phyloP scores from a whole-genome alignment of 2,797 vertebrate genomes.

The Dicrostonyx torquatus region DNA sequence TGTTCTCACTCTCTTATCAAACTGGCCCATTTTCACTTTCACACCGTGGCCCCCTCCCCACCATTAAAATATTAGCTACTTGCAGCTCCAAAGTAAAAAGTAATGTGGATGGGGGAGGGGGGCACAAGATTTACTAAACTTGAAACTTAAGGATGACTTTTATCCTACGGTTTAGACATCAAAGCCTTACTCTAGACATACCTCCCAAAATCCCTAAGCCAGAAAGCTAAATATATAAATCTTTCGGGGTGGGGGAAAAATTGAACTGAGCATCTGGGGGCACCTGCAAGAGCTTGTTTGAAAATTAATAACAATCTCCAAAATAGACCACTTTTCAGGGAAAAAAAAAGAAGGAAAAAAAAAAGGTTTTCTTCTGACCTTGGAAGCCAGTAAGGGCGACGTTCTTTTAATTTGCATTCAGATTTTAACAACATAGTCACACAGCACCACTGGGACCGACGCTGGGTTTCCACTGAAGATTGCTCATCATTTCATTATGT shows the following conservation, averaged over 20 bases:
- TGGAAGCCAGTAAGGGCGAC: constrained; percentile 86
- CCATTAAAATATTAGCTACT: not conserved
- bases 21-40: not conserved
- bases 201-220: constrained; percentile 56
- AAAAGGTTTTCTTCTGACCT: constrained; percentile 84
- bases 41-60: not conserved
- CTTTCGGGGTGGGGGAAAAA: constrained; percentile 43
- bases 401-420: constrained; percentile 87
- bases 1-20: not conserved
- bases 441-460: constrained; percentile 85
- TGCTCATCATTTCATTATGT: constrained; percentile 91
- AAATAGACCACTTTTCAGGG: constrained; percentile 76
- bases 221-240: constrained; percentile 46
- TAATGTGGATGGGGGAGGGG: not conserved
- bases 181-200: constrained; percentile 58
- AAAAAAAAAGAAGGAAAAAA: not conserved
- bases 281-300: constrained; percentile 57
- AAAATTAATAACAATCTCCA: constrained; percentile 71
- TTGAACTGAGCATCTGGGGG: constrained; percentile 35
- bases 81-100: constrained; percentile 17
- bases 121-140: constrained; percentile 3
- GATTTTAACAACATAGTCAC: constrained; percentile 86
- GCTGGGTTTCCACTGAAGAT: constrained; percentile 86
- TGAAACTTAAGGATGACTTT: constrained; percentile 67
- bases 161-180: constrained; percentile 70